Conservation (phyloP, 2,888 invertebrate species). For the Frankliniella fusca region DNA sequence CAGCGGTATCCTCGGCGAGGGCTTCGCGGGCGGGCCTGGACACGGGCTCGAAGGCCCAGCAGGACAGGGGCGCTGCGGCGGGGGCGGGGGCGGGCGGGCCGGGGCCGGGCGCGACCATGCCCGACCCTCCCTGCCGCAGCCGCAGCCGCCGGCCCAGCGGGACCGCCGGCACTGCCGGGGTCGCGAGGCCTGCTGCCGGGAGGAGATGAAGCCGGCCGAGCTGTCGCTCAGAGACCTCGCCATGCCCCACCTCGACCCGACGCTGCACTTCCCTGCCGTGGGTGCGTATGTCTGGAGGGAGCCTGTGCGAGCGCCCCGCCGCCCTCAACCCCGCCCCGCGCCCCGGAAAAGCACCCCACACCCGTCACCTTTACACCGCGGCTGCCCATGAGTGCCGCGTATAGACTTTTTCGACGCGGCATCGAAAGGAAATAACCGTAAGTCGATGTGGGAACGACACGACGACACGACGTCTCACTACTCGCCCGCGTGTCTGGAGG, state of each 20-base stretch:
- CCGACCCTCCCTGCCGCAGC: background rate
- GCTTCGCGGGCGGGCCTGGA: constrained; percentile 3
- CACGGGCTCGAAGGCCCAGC: background rate
- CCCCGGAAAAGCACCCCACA: no score
- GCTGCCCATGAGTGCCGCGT: no score
- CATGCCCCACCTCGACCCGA: background rate
- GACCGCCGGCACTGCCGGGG: background rate
- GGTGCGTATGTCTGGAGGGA: background rate
- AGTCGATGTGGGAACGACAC: no score
- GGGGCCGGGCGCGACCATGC: constrained; percentile 20
- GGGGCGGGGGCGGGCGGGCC: background rate
- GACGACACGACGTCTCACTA: no score
- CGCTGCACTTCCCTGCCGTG: constrained; percentile 8
- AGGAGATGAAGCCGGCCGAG: constrained; percentile 11
- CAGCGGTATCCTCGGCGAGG: constrained; percentile 24
- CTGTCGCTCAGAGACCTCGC: constrained; percentile 21
- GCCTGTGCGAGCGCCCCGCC: no score
- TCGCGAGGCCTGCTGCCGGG: background rate
- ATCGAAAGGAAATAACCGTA: no score
- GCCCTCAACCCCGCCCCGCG: no score
- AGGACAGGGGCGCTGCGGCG: constrained; percentile 10
- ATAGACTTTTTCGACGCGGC: no score
- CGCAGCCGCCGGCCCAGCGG: background rate
- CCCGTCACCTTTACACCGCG: no score
- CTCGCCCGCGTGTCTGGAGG: no score